Evolutionary conservation across 2,888 invertebrate genomes (phyloP), one percentile per base, ranked within the genome.

Genomic region (Hipparchia sbordonii): DNA sequence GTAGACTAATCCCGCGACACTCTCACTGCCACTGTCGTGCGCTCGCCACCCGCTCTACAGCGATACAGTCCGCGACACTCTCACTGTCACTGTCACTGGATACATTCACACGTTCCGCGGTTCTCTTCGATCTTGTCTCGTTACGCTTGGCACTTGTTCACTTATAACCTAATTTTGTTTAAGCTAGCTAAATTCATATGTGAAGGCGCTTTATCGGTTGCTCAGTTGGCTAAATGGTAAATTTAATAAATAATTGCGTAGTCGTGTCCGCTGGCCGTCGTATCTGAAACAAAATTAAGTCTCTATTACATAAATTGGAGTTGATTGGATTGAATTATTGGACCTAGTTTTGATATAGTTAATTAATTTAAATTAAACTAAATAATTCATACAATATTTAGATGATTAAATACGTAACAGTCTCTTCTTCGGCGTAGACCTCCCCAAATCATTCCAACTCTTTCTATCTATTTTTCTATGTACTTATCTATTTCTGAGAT

Each of bases 191-290:
- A 87, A 89, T 89, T 86, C 68, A 68, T 68, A 39, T 67, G 8
- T 88, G 84, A 92, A 92, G 91, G 92, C 92, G 92, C 88, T 92
- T 91, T 77, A 87, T 89, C 85, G 87, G 85, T 89, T 86, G 79
- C 81, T 88, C 81, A 82, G 82, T 85, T 83, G 79, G 74, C 82
- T 82, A 80, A 78, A 75, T 84, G 74, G 82, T 82, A 80, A 78
- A 75, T 84, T 83, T 71, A 70, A 73, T 82, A 80, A 80, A 80
- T 79, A 82, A 80, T 79, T 82, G 78, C 77, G 82, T 79, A 70
- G 74, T 70, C 73, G 78, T 80, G 79, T 79, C 84, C 71, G 72
- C 86, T 81, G 81, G 80, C 82, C 77, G 81, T 33, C 77, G 81
- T 81, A 87, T 89, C 93, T 93, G 93, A 82, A 92, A 93, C 92